Conservation (phyloP, 53 echinoderm and acorn worm genomes). For the Echinarachnius parma region DNA sequence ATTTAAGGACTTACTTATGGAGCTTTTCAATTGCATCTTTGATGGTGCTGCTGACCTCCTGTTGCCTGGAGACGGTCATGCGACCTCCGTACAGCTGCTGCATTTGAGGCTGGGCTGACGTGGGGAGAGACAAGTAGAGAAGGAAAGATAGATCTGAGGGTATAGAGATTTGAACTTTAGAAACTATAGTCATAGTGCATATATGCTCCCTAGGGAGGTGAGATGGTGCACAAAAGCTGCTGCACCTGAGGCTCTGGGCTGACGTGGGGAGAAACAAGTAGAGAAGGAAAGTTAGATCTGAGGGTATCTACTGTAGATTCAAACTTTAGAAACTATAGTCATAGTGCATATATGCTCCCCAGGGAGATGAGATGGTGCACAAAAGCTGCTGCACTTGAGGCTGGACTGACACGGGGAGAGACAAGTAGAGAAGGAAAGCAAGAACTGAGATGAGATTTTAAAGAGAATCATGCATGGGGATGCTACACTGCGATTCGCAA, state of each 20-base stretch:
- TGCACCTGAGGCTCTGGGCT: conserved; percentile 90
- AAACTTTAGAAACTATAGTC: no score
- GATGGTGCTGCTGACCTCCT: conserved; percentile 71
- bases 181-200: no score
- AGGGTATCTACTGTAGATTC: no score
- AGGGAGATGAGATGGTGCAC: no score
- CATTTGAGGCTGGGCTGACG: conserved; percentile 80
- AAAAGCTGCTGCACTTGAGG: conserved; percentile 86
- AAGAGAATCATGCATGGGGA: no score
- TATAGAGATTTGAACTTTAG: no score
- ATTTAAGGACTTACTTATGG: conserved; percentile 68
- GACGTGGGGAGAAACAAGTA: background rate
- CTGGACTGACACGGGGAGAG: conserved; percentile 43
- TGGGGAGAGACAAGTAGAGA: background rate
- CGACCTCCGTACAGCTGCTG: conserved; percentile 86
- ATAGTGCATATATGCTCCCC: no score
- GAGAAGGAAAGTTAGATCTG: background rate
- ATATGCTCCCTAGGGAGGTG: no score
- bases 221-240: no score
- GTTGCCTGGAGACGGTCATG: conserved; percentile 79
- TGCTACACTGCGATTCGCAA: no score
- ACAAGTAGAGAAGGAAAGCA: background rate
- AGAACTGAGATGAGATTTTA: no score
- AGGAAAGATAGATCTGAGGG: background rate
- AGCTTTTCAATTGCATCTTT: conserved; percentile 91